Evolutionary conservation across 2,888 invertebrate species (phyloP).

Genomic region (Acheta domesticus): DNA sequence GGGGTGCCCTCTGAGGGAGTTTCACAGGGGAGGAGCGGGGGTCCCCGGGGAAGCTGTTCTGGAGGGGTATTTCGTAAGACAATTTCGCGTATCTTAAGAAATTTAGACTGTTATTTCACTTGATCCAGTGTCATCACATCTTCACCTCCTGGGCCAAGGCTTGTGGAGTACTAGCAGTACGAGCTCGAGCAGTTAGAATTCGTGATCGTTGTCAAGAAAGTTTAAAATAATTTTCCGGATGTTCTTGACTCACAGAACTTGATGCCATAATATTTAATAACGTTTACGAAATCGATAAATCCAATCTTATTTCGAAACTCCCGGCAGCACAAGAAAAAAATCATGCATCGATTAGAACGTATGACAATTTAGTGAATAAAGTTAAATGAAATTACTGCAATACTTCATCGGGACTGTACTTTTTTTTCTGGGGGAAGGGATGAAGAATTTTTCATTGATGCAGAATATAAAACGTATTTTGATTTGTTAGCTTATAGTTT

Average conservation of each 20-base stretch:
- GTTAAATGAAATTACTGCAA: background rate
- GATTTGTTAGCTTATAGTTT: no score
- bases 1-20: no score
- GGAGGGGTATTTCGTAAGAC: constrained; percentile 42
- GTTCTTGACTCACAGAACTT: constrained; percentile 59
- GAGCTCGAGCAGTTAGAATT: constrained; percentile 52
- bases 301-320: background rate
- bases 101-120: constrained; percentile 37
- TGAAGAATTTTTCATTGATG: no score
- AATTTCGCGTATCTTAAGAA: constrained; percentile 37
- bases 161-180: constrained; percentile 44
- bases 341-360: no score
- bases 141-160: constrained; percentile 35
- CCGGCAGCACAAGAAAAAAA: no score
- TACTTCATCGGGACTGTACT: background rate
- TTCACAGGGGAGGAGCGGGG: no score
- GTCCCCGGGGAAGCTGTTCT: no score
- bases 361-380: background rate
- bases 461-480: no score
- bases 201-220: constrained; percentile 52
- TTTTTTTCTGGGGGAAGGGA: no score
- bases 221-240: constrained; percentile 56
- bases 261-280: constrained; percentile 52
- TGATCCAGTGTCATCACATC: constrained; percentile 35
- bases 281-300: background rate